Conservation (phyloP, 2,888 invertebrate genomes). For the Pollenia griseotomentosa region DNA sequence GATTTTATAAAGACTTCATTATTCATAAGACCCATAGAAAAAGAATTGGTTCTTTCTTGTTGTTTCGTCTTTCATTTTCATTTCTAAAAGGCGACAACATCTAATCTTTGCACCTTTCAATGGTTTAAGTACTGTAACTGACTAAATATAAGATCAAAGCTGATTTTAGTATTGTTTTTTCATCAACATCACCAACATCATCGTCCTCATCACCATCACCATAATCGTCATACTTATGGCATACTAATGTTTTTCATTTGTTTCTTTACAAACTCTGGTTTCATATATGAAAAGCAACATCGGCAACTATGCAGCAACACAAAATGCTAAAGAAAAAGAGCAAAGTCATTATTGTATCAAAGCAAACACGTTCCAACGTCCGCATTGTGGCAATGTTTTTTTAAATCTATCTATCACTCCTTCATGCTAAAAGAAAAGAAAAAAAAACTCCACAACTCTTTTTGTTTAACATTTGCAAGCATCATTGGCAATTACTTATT, state of each 20-base stretch:
- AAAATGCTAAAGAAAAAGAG: slow-evolving; percentile 54
- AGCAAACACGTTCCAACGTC: slow-evolving; percentile 72
- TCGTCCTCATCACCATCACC: slow-evolving; percentile 28
- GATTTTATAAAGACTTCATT: slow-evolving; percentile 57
- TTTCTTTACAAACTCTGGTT: slow-evolving; percentile 35
- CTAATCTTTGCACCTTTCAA: slow-evolving; percentile 73
- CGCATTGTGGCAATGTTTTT: slow-evolving; percentile 56
- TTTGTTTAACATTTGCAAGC: slow-evolving; percentile 67
- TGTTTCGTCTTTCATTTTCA: slow-evolving; percentile 56
- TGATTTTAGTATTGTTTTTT: slow-evolving; percentile 63
- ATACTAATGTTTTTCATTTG: slow-evolving; percentile 65
- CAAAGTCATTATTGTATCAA: slow-evolving; percentile 69
- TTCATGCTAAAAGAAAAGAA: slow-evolving; percentile 19
- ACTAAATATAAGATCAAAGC: slow-evolving; percentile 72
- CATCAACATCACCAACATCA: slow-evolving; percentile 3
- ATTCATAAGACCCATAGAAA: slow-evolving; percentile 47
- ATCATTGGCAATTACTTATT: slow-evolving; percentile 68
- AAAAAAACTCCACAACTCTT: slow-evolving; percentile 32
- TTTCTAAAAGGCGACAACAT: slow-evolving; percentile 68
- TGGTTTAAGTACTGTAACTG: slow-evolving; percentile 69
- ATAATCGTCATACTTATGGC: slow-evolving; percentile 58
- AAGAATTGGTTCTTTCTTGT: slow-evolving; percentile 39
- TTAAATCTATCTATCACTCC: slow-evolving; percentile 63
- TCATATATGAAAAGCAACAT: slow-evolving; percentile 14
- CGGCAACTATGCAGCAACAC: not conserved